phyloP scores from a whole-genome alignment of 2,113 vertebrate genomes.

The Anser cygnoides region DNA sequence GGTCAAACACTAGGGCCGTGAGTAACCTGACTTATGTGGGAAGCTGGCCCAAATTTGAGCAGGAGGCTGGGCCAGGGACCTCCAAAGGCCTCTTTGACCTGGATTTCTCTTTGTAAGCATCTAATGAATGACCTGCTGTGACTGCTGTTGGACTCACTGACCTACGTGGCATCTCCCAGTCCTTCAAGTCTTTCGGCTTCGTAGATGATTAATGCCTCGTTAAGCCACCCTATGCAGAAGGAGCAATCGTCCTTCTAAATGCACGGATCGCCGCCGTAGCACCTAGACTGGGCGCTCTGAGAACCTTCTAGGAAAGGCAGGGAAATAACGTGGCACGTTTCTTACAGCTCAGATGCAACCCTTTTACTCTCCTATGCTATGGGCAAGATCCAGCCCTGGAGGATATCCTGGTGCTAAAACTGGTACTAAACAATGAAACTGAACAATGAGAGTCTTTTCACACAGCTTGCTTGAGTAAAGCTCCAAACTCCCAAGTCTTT shows the following conservation, averaged over 20 bases:
- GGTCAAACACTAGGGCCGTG: background rate
- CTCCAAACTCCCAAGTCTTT: background rate
- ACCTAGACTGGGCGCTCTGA: background rate
- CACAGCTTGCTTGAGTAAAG: background rate
- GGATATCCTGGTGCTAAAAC: background rate
- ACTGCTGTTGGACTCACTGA: conserved; percentile 18
- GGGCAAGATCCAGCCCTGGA: background rate
- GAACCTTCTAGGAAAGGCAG: conserved; percentile 14
- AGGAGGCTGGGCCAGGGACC: background rate
- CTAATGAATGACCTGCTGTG: background rate
- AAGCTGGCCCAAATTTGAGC: background rate
- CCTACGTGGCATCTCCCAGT: background rate
- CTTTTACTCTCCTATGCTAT: rapidly evolving
- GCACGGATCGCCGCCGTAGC: background rate
- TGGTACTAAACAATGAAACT: background rate
- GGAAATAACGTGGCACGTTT: background rate
- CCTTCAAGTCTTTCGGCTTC: background rate
- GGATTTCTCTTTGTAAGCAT: background rate
- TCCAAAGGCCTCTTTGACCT: background rate
- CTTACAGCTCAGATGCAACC: background rate
- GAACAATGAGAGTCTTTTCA: conserved; percentile 24
- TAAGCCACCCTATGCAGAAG: background rate
- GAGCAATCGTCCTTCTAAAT: background rate
- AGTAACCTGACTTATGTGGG: background rate
- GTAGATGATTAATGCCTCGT: conserved; percentile 29